These are phyloP conservation scores for Montipora cactus DNA, from an alignment of 64 coral and sea anemone species.

Conservation along the genomic window DNA sequence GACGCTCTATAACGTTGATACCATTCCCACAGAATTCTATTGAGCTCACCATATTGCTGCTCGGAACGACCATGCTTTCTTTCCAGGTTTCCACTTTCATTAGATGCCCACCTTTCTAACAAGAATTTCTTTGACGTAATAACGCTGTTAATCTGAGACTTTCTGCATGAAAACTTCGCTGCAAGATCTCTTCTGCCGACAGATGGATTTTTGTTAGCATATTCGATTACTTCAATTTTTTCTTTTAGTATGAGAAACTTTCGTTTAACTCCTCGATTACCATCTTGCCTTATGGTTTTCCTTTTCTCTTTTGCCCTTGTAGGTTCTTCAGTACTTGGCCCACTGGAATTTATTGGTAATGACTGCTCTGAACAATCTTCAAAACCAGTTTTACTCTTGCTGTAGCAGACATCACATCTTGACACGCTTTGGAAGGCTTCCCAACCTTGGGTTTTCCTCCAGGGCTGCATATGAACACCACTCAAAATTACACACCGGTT, in stretches of 20 bases:
- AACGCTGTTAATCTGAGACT: slow-evolving; percentile 1
- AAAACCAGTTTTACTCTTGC: neutral
- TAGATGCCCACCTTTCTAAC: neutral
- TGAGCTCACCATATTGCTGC: neutral
- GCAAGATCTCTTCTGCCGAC: neutral
- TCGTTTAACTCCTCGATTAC: neutral
- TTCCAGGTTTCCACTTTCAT: neutral
- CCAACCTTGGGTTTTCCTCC: neutral
- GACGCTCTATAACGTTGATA: neutral
- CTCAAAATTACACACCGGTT: neutral
- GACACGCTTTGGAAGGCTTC: neutral
- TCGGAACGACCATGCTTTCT: neutral
- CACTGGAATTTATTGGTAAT: neutral
- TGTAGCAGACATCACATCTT: neutral
- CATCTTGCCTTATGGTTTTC: neutral
- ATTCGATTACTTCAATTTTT: too few relatives aligned
- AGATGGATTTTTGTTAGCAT: neutral
- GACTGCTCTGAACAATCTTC: neutral
- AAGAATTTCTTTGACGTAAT: neutral
- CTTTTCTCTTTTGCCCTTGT: neutral
- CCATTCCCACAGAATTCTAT: neutral
- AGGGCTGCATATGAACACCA: neutral
- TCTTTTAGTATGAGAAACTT: neutral
- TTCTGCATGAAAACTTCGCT: neutral
- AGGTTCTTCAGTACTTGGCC: neutral